phyloP scores from a whole-genome alignment of 2,888 invertebrate species.

The Auanema sp. region DNA sequence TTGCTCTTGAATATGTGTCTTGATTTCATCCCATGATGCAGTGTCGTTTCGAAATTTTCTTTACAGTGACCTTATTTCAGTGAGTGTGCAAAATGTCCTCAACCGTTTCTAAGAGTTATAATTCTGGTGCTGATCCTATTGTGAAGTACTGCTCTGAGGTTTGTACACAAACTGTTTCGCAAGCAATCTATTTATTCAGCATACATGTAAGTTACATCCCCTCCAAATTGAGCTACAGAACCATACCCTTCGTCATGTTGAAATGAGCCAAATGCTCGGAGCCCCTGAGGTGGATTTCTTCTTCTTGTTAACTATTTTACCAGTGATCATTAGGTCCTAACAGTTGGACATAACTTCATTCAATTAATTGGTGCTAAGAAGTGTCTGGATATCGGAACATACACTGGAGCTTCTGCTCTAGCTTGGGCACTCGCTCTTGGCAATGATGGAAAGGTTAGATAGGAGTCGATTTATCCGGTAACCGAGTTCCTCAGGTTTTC shows the following conservation, averaged over 20 bases:
- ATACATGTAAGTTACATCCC: slow-evolving; percentile 31
- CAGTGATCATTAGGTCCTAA: slow-evolving; percentile 24
- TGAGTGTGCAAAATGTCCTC: not conserved
- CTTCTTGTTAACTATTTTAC: not conserved
- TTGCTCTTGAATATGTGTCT: too few relatives aligned
- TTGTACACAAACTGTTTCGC: not conserved
- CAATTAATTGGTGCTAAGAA: slow-evolving; percentile 39
- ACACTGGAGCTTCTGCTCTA: slow-evolving; percentile 66
- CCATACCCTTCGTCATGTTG: slow-evolving; percentile 34
- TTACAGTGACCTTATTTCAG: too few relatives aligned
- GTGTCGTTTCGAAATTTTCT: too few relatives aligned
- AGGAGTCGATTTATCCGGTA: not conserved
- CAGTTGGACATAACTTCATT: slow-evolving; percentile 49
- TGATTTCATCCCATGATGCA: too few relatives aligned
- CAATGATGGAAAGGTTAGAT: slow-evolving; percentile 62
- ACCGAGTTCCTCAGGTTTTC: slow-evolving; percentile 11
- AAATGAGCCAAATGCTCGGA: slow-evolving; percentile 37
- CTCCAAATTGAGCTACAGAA: slow-evolving; percentile 42
- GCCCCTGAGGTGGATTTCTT: slow-evolving; percentile 42
- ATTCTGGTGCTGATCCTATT: slow-evolving; percentile 37
- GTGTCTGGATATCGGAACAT: slow-evolving; percentile 56
- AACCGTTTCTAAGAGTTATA: slow-evolving; percentile 34
- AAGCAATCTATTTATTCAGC: slow-evolving; percentile 11
- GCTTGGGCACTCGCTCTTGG: slow-evolving; percentile 65
- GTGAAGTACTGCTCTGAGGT: slow-evolving; percentile 44